These are phyloP conservation scores for Himalopsyche tibetana DNA, from an alignment of 2,888 invertebrate genomes.

Conservation along the genomic window DNA sequence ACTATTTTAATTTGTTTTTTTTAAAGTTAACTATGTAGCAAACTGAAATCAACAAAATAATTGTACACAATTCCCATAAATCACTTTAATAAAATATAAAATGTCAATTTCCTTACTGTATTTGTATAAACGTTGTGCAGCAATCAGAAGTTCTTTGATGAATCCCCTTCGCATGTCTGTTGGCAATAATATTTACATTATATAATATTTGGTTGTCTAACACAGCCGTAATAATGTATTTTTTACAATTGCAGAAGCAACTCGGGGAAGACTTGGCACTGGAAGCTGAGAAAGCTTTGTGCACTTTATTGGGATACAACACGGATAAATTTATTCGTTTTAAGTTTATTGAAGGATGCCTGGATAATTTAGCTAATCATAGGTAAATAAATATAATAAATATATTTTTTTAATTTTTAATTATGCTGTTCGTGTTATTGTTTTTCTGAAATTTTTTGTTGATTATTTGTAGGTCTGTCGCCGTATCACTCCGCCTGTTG, in stretches of 20 bases:
- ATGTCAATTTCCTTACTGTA: no score
- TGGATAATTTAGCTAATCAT: constrained; percentile 92
- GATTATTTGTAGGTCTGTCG: constrained; percentile 82
- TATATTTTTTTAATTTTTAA: not conserved
- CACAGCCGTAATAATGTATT: no score
- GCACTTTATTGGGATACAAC: constrained; percentile 92
- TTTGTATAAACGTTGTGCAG: no score
- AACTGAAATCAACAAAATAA: no score
- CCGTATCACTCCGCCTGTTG: constrained; percentile 90
- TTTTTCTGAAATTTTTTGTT: not conserved
- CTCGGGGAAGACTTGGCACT: constrained; percentile 92
- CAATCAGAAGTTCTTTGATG: no score
- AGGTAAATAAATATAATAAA: constrained; percentile 73
- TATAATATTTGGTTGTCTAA: no score
- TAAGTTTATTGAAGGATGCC: constrained; percentile 96
- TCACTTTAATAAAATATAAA: no score
- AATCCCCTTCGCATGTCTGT: not conserved
- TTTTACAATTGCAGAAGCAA: constrained; percentile 78
- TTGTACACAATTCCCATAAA: no score
- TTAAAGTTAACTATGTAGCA: no score
- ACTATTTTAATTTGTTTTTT: no score
- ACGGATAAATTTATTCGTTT: constrained; percentile 92
- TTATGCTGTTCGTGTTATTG: not conserved
- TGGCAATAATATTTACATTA: not conserved
- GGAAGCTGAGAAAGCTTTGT: constrained; percentile 96